Base-by-base conservation (phyloP, 1,140 invertebrate genomes). In the Akabosia matsudoensis region DNA sequence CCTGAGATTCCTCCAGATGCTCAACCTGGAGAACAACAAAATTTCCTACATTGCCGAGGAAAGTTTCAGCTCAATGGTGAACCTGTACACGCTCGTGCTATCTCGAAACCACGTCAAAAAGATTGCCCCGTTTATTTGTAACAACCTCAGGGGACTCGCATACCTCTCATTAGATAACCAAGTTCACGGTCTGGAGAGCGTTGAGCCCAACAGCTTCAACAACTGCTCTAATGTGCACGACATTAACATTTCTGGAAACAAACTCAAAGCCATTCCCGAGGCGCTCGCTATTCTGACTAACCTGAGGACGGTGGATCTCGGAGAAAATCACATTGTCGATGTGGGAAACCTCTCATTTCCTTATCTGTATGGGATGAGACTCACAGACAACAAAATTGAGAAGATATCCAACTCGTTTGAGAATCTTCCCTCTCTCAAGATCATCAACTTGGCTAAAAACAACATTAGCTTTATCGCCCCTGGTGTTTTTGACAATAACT, bases 191-290 rank as follows among this genome's bases (percentile, higher is more conserved):
- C 89, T 97, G 73, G 88, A 90, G 54, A 88, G 88, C 82, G 89
- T 97, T 79, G 91, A 94, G 82, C 87, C 89, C 67, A 90, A 92
- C 81, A 90, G 95, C 30, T 89, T 97, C 78, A 89, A 88, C 84
- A 97, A 95, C 84, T 92, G 92, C 82, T 91, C 91, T 64, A 91
- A 90, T 77, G 85, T 97, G 73, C 91, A 93, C 85, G 93, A 96
- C 84, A 86, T 98, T 70, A 93, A 96, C 87, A 87, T 97, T 70
- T 93, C 95, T 85, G 90, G 92, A 80, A 98, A 98, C 85, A 90
- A 91, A 83, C 86, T 97, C 77, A 88, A 89, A 78, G 86, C 89
- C 78, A 90, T 98, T 64, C 96, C 96, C n/a, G 88, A 90, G 80
- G 93, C 92, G n/a, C 84, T 97, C 26, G 88, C 88, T 82, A 90